Base-by-base conservation (phyloP, 2,113 vertebrate species). In the Ctenomys sociabilis region DNA sequence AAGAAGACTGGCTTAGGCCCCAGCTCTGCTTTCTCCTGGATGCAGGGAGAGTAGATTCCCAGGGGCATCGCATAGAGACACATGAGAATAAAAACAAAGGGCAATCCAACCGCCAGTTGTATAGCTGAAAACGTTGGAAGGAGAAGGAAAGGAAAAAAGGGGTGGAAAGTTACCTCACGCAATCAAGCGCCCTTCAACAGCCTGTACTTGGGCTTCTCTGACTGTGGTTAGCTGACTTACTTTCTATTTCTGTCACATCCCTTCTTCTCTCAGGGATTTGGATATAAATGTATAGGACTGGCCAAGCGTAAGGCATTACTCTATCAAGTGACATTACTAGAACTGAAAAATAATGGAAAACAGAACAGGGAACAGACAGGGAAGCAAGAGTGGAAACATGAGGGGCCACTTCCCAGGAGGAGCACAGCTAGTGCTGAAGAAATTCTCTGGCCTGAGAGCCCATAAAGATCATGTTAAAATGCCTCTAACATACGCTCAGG, bases 21-120 rank as follows among this genome's bases (percentile, higher is more conserved):
- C 95, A 99, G 98, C 0, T 98, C 98, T 57, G 99, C 99, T 28
- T 97, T 92, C 61, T 99, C 98, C 97, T 98, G 98, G 97, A 99
- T 99, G 97, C 99, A 99, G 95, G 99, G 99, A 1, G 99, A 99
- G 96, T 99, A 99, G 99, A 99, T 98, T 40, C 99, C 99, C 98
- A 99, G 97, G 43, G 99, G 99, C 68, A 99, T 98, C 98, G 99
- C 98, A 98, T 99, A 99, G 93, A 99, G 98, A 77, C 98, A 97
- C 70, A 99, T 98, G 97, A 99, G 98, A 88, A 99, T 93, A 22
- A 98, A 95, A 97, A 99, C 78, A 98, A 99, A 99, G 73, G 99
- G 98, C 66, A 98, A 97, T 97, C 99, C 93, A 78, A 99, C 98
- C 92, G 98, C 77, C 96, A 98, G 94, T 98, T 99, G 99, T 91